Percentiles rank a stretch among this genome's conserved stretches.
Conservation (phyloP, 2,888 invertebrate species). For the Shargacucullia verbasci region DNA sequence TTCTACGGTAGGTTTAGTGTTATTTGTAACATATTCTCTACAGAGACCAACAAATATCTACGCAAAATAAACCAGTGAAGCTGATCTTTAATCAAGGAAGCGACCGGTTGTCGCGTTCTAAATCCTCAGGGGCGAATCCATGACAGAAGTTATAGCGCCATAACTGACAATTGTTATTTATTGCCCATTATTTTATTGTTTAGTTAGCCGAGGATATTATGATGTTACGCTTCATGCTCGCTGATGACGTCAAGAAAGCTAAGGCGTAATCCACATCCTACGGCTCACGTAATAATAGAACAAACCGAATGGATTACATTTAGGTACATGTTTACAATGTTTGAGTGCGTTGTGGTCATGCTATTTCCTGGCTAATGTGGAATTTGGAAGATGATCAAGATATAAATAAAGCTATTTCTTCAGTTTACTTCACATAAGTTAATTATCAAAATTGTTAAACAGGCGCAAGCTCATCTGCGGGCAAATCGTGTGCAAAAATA, state of each 20-base stretch:
- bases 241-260: constrained; percentile 55
- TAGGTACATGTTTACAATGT: constrained; percentile 32
- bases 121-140: constrained; percentile 45
- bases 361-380: constrained; percentile 23
- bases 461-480: constrained; percentile 6
- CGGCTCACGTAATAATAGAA: constrained; percentile 56
- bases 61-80: constrained; percentile 35
- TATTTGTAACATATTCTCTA: too few species aligned
- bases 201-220: constrained; percentile 52
- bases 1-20: too few species aligned
- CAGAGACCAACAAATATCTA: constrained; percentile 22
- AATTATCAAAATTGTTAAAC: too few species aligned
- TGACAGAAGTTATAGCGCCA: constrained; percentile 53
- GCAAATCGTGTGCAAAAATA: not conserved
- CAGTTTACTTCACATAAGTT: too few species aligned
- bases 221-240: constrained; percentile 45
- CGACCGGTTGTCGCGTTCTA: constrained; percentile 31
- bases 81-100: constrained; percentile 47
- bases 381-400: constrained; percentile 9
- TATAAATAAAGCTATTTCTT: not conserved
- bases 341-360: constrained; percentile 24
- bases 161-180: constrained; percentile 60
- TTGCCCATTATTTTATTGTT: constrained; percentile 60
- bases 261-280: constrained; percentile 50
- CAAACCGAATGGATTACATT: constrained; percentile 47